Percentiles rank a stretch among this genome's conserved stretches.
Conservation (phyloP, 1,140 invertebrate species). For the Neodiprion pinetum region DNA sequence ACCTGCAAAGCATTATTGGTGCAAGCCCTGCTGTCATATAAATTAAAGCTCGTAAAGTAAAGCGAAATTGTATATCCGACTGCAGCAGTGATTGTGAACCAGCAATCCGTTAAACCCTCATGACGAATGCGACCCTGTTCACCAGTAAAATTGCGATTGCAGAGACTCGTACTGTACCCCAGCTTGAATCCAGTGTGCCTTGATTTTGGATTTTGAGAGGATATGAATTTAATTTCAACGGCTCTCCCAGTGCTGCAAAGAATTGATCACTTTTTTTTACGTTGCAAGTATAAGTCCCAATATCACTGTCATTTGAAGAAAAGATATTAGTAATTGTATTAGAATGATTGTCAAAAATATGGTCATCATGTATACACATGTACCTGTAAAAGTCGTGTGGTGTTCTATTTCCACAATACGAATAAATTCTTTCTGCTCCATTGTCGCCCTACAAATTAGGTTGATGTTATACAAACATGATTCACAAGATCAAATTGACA, state of each 20-base stretch:
- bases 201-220: constrained; percentile 37
- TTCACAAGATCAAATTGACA: too few species aligned
- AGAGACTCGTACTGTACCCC: constrained; percentile 59
- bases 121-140: constrained; percentile 70
- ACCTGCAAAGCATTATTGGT: constrained; percentile 42
- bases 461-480: too few species aligned
- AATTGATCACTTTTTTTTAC: too few species aligned
- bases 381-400: constrained; percentile 52
- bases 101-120: constrained; percentile 61
- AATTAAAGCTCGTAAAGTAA: constrained; percentile 63
- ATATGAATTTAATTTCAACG: constrained; percentile 60
- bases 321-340: too few species aligned
- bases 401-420: constrained; percentile 44
- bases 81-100: constrained; percentile 65
- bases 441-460: too few species aligned
- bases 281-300: too few species aligned
- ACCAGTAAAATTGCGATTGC: constrained; percentile 73
- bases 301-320: too few species aligned
- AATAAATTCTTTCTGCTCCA: constrained; percentile 34
- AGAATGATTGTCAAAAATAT: too few species aligned
- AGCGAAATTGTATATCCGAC: constrained; percentile 69
- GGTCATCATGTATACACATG: too few species aligned
- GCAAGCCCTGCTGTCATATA: constrained; percentile 57
- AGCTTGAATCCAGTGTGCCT: constrained; percentile 63
- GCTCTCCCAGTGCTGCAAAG: constrained; percentile 48